Evolutionary conservation across 2,113 vertebrate species (phyloP), one percentile per base, ranked within the genome.

Genomic region (Rhizomys pruinosus): DNA sequence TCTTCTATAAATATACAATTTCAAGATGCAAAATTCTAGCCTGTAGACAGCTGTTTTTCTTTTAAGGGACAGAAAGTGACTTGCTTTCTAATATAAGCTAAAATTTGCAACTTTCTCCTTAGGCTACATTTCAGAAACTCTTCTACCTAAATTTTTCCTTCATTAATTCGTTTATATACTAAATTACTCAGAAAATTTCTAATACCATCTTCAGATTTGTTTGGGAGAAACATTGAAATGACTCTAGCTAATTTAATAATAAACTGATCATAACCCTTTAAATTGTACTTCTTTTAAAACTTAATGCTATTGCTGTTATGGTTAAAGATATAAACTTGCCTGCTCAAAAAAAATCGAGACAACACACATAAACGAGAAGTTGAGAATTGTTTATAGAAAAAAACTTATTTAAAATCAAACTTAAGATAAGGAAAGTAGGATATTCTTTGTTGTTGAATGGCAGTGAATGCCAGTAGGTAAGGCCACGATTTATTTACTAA

Each of bases 41-140:
- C 79, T 80, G 55, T 90, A 88, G 77, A 78, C 81, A 92, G 71
- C 80, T 25, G 90, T 34, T 64, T 91, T 89, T 57, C 89, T 79
- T 69, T 52, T 69, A 74, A 92, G 8, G 74, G 44, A 94, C 63
- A 89, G 90, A 85, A 94, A 96, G 95, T 93, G 89, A 27, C 66
- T 89, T 16, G 37, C 72, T 94, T 86, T 85, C 59, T 47, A 59
- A 34, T 76, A 71, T 64, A 34, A 22, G 0, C 86, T 76, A 59
- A 59, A 95, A 94, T 90, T 88, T 95, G 74, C 47, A 92, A 92
- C 37, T 91, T 22, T 89, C 61, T 91, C n/a, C 57, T 81, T 91
- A 6, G 34, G 32, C 42, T 85, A 74, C 19, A 4, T 93, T 97
- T 76, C 68, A 69, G 74, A 44, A 12, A 84, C 42, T 89, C 74